Percentiles rank a stretch among this genome's conserved stretches.
phyloP scores from a whole-genome alignment of 2,888 invertebrate species.

The Hyposoter dolosus region DNA sequence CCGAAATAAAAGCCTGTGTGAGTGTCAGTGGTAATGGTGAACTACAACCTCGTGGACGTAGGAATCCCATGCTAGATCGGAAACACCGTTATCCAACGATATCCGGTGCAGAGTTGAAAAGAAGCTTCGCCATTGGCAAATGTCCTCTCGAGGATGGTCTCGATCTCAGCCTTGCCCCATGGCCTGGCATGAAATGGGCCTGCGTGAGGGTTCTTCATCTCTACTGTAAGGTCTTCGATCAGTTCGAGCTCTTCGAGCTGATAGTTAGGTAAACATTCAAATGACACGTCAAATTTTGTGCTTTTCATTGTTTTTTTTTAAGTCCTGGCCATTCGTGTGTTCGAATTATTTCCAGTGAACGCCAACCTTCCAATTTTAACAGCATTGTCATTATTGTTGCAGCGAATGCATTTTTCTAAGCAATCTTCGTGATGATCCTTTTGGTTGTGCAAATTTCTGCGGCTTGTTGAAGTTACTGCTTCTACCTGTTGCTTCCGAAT shows the following conservation, averaged over 20 bases:
- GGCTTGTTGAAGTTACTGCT: not conserved
- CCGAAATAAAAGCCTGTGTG: constrained; percentile 78
- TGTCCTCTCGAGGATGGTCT: constrained; percentile 85
- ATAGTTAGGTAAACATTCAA: constrained; percentile 89
- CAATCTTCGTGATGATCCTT: not conserved
- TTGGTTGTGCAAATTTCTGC: not conserved
- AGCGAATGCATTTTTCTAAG: not conserved
- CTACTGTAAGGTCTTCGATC: constrained; percentile 95
- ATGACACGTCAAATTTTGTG: not conserved
- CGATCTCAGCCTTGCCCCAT: constrained; percentile 87
- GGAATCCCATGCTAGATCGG: constrained; percentile 81
- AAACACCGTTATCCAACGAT: constrained; percentile 81
- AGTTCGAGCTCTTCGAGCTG: constrained; percentile 91
- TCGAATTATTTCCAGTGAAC: not conserved
- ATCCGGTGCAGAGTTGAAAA: constrained; percentile 80
- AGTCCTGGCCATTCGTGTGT: not conserved
- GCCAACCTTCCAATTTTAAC: not conserved
- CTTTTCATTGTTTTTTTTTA: not conserved
- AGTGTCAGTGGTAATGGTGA: constrained; percentile 54
- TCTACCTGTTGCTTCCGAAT: not conserved
- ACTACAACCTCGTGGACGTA: constrained; percentile 57
- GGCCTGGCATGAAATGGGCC: constrained; percentile 94
- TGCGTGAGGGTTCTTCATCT: constrained; percentile 93
- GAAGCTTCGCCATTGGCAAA: constrained; percentile 80
- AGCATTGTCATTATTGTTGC: not conserved